Percentiles rank a stretch among this genome's conserved stretches.
These are phyloP conservation scores for Gryon sp. DNA, from an alignment of 1,140 invertebrate genomes.

Conservation along the genomic window DNA sequence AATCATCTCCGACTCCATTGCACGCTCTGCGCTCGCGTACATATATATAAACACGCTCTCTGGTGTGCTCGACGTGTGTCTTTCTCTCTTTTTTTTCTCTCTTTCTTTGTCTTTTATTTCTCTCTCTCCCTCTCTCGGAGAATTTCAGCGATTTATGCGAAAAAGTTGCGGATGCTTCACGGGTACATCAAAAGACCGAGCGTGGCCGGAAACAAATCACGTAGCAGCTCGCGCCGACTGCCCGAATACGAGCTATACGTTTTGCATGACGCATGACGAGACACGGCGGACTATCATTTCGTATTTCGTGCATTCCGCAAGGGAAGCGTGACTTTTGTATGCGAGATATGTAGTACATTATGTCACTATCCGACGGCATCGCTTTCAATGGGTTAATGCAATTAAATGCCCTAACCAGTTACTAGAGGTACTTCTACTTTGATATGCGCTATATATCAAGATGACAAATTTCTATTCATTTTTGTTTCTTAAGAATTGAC, in stretches of 20 bases:
- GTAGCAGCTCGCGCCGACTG: slow-evolving; percentile 46
- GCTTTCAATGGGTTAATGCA: slow-evolving; percentile 34
- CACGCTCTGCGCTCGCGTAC: slow-evolving; percentile 23
- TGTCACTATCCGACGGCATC: slow-evolving; percentile 51
- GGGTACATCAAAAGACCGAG: slow-evolving; percentile 50
- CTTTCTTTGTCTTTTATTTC: too few relatives aligned
- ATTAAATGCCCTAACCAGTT: slow-evolving; percentile 8
- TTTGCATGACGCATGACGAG: slow-evolving; percentile 20
- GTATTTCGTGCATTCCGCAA: slow-evolving; percentile 47
- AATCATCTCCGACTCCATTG: slow-evolving; percentile 69
- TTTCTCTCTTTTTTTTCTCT: too few relatives aligned
- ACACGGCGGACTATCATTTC: slow-evolving; percentile 14
- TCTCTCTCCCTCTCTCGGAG: slow-evolving; percentile 28
- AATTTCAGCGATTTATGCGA: slow-evolving; percentile 54
- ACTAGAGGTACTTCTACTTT: too few relatives aligned
- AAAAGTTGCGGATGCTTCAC: slow-evolving; percentile 48
- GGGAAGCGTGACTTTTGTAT: slow-evolving; percentile 28
- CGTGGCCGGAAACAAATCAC: slow-evolving; percentile 56
- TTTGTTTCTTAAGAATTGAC: too few relatives aligned
- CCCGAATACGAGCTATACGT: slow-evolving; percentile 17
- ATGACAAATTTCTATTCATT: too few relatives aligned
- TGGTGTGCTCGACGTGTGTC: neutral
- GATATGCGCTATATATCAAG: too few relatives aligned
- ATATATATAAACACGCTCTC: neutral
- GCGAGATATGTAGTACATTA: slow-evolving; percentile 43